phyloP scores from a whole-genome alignment of 1,140 invertebrate genomes.

The Penaeus indicus region DNA sequence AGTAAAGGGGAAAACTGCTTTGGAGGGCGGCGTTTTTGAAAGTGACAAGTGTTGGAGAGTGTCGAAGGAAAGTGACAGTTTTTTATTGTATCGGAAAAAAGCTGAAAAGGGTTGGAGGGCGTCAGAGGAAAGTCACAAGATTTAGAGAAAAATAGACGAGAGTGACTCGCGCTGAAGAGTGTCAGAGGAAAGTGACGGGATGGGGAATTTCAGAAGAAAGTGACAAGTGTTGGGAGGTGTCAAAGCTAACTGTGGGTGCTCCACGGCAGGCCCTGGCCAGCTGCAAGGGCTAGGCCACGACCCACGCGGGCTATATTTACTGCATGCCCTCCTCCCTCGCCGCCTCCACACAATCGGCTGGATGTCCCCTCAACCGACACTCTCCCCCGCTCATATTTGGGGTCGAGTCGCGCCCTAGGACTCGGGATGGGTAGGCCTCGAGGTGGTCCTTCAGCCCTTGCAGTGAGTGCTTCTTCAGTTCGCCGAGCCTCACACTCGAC shows the following conservation, averaged over 20 bases:
- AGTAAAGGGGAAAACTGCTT: too few species aligned
- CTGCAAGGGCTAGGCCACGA: constrained; percentile 21
- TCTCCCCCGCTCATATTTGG: constrained; percentile 16
- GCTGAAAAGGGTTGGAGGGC: too few species aligned
- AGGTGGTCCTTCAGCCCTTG: not conserved
- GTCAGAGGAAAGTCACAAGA: too few species aligned
- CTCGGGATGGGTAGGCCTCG: not conserved
- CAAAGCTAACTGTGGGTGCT: constrained; percentile 26
- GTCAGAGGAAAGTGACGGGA: too few species aligned
- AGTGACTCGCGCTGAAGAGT: too few species aligned
- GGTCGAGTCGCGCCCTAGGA: not conserved
- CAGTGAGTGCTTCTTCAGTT: constrained; percentile 38
- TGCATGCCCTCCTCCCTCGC: constrained; percentile 36
- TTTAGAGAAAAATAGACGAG: too few species aligned
- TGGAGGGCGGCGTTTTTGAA: too few species aligned
- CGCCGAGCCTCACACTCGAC: constrained; percentile 56
- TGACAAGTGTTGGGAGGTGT: not conserved
- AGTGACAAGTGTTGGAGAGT: too few species aligned
- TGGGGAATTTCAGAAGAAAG: too few species aligned
- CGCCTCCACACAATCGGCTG: constrained; percentile 21
- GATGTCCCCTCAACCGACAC: not conserved
- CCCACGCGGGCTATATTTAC: constrained; percentile 48
- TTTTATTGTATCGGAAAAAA: too few species aligned
- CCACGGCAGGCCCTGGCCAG: constrained; percentile 17
- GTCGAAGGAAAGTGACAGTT: too few species aligned